Base-by-base conservation (phyloP, 1,140 invertebrate species). In the Pantala flavescens region DNA sequence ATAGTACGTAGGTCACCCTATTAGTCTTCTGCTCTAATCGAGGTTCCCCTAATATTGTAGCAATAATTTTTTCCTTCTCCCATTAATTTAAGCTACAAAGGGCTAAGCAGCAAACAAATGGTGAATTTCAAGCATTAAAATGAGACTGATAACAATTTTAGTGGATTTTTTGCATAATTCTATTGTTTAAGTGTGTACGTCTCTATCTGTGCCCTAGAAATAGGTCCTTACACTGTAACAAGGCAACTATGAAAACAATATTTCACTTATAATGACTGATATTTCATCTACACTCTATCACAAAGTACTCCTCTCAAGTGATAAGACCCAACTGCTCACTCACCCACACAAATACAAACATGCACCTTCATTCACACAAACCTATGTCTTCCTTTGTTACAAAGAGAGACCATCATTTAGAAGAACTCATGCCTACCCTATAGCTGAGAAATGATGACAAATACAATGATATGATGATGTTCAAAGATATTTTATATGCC, bases 171-270 rank as follows among this genome's bases (percentile, higher is more conserved):
- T 21, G n/a, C 43, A 36, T 28, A 14, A 19, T 70, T 43, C 28
- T 72, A 49, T 72, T 24, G 19, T 72, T 28, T n/a, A 42, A 28
- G 70, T 73, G 71, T 63, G 42, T 74, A 74, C 70, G 63, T 75
- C 36, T 72, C 72, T 75, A 24, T 70, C 28, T 43, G 70, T 36
- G 55, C 21, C 21, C 73, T 63, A 71, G 75, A 77, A 77, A 77
- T 77, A 76, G 28, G 36, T 77, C 42, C 72, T 71, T 73, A 73
- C 76, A 74, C 24, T 77, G 76, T 71, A 77, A 77, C 75, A 76
- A 74, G 74, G 74, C 74, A 76, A 43, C 75, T 77, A 77, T 77
- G 73, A 74, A 76, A 75, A 77, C 71, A 76, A 74, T 77, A 76
- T 42, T 75, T 77, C 72, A 70, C 74, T 76, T 70, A 75, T 72